phyloP scores from a whole-genome alignment of 2,113 vertebrate genomes.

The Eolophus roseicapilla region DNA sequence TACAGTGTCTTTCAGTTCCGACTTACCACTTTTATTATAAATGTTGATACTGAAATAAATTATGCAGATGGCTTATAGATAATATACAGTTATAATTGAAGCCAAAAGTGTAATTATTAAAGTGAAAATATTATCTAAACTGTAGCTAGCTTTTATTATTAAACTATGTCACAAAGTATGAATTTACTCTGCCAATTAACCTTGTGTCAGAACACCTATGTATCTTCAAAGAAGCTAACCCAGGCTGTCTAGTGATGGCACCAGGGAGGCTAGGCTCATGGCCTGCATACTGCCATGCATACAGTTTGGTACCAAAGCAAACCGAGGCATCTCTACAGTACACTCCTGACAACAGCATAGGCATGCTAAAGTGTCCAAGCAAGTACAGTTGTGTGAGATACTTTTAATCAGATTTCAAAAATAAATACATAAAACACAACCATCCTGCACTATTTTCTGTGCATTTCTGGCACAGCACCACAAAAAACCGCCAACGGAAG shows the following conservation, averaged over 20 bases:
- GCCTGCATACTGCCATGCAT: background rate
- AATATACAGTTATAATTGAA: background rate
- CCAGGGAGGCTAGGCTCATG: background rate
- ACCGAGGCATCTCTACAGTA: background rate
- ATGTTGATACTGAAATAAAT: background rate
- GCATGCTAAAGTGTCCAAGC: background rate
- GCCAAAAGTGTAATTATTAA: background rate
- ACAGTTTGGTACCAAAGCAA: background rate
- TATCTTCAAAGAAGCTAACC: background rate
- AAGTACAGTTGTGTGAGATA: background rate
- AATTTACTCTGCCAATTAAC: background rate
- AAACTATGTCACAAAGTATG: background rate
- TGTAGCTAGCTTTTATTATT: background rate
- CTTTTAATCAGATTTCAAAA: background rate
- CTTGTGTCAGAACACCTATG: background rate
- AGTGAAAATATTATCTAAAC: background rate
- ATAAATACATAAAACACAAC: background rate
- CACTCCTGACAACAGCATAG: background rate
- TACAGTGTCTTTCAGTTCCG: background rate
- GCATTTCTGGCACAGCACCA: background rate
- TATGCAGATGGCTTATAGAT: background rate
- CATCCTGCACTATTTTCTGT: background rate
- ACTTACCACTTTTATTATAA: background rate
- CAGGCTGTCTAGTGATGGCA: background rate
- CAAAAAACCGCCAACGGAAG: background rate